Evolutionary conservation across 2,113 vertebrate species (phyloP).

Genomic region (Thomomys bottae): DNA sequence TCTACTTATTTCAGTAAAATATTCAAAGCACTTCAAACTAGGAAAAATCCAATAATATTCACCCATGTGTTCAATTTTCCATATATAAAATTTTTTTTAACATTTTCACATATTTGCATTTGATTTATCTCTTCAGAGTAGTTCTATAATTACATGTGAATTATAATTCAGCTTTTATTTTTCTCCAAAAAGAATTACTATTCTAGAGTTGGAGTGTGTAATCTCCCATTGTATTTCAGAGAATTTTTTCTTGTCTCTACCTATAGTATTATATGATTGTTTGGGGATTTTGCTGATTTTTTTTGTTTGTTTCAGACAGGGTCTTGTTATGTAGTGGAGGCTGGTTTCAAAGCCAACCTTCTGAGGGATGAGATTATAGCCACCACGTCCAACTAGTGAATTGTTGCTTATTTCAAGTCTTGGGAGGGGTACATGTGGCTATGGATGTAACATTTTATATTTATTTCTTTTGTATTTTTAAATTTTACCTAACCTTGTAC

Average conservation of each 20-base stretch:
- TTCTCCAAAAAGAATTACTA: neutral
- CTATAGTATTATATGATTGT: neutral
- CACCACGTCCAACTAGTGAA: neutral
- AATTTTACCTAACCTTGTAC: neutral
- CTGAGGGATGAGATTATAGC: neutral
- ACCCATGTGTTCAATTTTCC: neutral
- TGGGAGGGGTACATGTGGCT: neutral
- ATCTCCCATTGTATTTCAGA: neutral
- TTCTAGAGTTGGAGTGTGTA: neutral
- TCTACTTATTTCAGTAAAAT: neutral
- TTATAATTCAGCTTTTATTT: neutral
- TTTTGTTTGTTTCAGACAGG: neutral
- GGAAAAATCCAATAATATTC: neutral
- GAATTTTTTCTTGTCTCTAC: neutral
- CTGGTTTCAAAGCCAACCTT: neutral
- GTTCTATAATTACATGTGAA: constrained; percentile 17
- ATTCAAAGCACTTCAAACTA: neutral
- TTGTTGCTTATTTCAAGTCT: neutral
- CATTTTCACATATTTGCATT: neutral
- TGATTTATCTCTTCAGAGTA: constrained; percentile 4
- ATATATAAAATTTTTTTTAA: constrained; percentile 47
- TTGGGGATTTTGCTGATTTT: neutral
- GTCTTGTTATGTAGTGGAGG: neutral
- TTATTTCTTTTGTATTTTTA: neutral
- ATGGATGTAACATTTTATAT: neutral